phyloP scores from a whole-genome alignment of 1,140 invertebrate genomes.

The Drosophila novamexicana region DNA sequence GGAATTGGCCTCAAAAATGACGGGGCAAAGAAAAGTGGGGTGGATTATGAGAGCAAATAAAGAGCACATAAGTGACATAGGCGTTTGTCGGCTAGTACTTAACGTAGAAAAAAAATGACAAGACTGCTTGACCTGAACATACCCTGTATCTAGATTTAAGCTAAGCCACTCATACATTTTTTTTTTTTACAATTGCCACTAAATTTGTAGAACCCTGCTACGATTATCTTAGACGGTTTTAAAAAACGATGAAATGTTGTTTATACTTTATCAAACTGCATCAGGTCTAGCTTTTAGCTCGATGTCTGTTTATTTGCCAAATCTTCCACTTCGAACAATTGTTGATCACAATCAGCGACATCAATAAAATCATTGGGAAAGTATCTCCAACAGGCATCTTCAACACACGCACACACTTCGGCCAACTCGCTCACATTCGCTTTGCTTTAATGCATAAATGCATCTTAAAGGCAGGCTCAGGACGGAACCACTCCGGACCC shows the following conservation, averaged over 20 bases:
- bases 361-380: slow-evolving; percentile 71
- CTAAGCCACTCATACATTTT: too few relatives aligned
- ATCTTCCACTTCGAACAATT: slow-evolving; percentile 11
- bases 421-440: slow-evolving; percentile 26
- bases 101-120: neutral
- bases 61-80: neutral
- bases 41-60: slow-evolving; percentile 20
- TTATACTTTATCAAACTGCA: too few relatives aligned
- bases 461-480: slow-evolving; percentile 65
- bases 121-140: neutral
- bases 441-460: slow-evolving; percentile 62
- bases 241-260: too few relatives aligned
- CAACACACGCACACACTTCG: slow-evolving; percentile 30
- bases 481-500: slow-evolving; percentile 11
- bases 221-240: too few relatives aligned
- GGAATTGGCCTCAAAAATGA: slow-evolving; percentile 66
- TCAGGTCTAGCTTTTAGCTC: neutral
- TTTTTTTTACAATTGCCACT: too few relatives aligned
- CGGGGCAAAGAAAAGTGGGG: slow-evolving; percentile 10
- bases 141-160: neutral
- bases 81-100: neutral
- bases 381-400: slow-evolving; percentile 65
- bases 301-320: neutral
- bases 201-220: too few relatives aligned
- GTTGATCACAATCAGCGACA: slow-evolving; percentile 54